phyloP scores from a whole-genome alignment of 2,113 vertebrate species.

The Anolis carolinensis region DNA sequence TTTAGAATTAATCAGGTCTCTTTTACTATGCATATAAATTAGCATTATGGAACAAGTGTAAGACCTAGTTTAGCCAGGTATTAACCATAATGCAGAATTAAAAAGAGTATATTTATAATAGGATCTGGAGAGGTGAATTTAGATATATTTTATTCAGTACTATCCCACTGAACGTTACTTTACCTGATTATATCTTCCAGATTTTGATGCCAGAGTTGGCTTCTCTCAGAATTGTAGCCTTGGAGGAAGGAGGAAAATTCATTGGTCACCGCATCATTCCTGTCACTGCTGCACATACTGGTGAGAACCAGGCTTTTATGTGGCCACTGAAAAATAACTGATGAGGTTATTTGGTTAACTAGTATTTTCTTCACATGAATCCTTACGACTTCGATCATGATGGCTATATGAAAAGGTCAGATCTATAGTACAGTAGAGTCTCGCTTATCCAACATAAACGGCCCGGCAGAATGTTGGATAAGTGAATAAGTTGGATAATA shows the following conservation, averaged over 20 bases:
- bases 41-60: too few relatives aligned
- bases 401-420: neutral
- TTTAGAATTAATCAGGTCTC: too few relatives aligned
- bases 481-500: too few relatives aligned
- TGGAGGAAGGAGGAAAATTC: conserved; percentile 94
- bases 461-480: too few relatives aligned
- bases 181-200: conserved; percentile 69
- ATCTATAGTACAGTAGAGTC: neutral
- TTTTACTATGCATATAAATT: too few relatives aligned
- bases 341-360: neutral
- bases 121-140: neutral
- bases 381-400: neutral
- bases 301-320: conserved; percentile 65
- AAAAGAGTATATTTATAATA: neutral
- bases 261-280: conserved; percentile 95
- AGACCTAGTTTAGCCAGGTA: neutral
- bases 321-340: conserved; percentile 1
- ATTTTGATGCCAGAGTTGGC: conserved; percentile 94
- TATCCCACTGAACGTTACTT: neutral
- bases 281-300: conserved; percentile 87
- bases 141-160: neutral
- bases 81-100: neutral
- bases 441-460: too few relatives aligned
- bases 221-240: conserved; percentile 86
- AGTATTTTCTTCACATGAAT: neutral